Percentiles rank a stretch among this genome's conserved stretches.
These are phyloP conservation scores for Lypha dubia DNA, from an alignment of 2,888 invertebrate genomes.

Conservation along the genomic window DNA sequence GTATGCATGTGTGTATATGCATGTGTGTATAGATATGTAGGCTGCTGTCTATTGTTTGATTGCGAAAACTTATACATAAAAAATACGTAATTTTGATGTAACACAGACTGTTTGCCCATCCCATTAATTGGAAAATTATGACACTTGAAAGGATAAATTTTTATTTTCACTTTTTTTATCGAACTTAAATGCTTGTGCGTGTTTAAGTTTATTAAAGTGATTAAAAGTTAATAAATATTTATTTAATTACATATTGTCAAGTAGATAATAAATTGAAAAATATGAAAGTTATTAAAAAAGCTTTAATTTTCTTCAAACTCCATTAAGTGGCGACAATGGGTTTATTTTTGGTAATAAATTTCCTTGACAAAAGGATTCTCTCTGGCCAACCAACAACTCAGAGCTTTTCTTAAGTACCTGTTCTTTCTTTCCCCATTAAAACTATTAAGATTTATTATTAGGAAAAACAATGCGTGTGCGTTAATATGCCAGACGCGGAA, in stretches of 20 bases:
- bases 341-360: slow-evolving; percentile 12
- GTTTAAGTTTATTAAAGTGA: not conserved
- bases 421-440: not conserved
- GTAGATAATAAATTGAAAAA: not conserved
- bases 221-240: not conserved
- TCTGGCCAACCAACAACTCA: not conserved
- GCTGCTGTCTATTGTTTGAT: not conserved
- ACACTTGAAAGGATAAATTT: not conserved
- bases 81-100: slow-evolving; percentile 7
- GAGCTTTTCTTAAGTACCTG: not conserved
- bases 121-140: slow-evolving; percentile 57
- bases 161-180: not conserved
- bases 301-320: not conserved
- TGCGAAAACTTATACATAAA: not conserved
- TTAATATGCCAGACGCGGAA: too few relatives aligned
- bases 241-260: not conserved
- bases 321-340: not conserved
- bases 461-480: too few relatives aligned
- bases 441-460: not conserved
- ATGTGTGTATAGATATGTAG: not conserved
- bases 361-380: not conserved
- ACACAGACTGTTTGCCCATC: slow-evolving; percentile 38
- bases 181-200: not conserved
- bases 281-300: not conserved
- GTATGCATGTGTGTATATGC: not conserved